Percentiles rank a stretch among this genome's conserved stretches.
phyloP scores from a whole-genome alignment of 2,888 invertebrate species.

The Drosophila borealis region DNA sequence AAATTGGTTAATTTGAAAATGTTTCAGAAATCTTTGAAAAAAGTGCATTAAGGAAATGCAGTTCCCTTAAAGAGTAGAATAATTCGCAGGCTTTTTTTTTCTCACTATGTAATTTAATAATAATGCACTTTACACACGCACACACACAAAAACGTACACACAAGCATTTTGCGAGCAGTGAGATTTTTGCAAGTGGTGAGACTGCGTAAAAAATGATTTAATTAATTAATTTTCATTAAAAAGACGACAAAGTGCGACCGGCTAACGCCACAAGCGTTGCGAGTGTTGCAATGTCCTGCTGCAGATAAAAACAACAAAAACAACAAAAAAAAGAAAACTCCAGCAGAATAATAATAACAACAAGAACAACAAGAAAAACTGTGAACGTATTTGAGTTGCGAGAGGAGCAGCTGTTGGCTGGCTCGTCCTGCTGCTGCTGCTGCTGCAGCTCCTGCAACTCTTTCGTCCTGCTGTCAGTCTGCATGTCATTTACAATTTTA shows the following conservation, averaged over 20 bases:
- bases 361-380: slow-evolving; percentile 1
- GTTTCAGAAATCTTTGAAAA: too few relatives aligned
- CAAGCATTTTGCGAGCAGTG: neutral
- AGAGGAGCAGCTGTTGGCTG: slow-evolving; percentile 47
- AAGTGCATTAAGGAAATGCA: neutral
- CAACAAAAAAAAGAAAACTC: neutral
- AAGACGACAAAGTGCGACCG: slow-evolving; percentile 61
- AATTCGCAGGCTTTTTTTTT: neutral
- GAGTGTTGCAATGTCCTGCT: slow-evolving; percentile 30
- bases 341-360: slow-evolving; percentile 12
- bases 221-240: slow-evolving; percentile 78
- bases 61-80: neutral
- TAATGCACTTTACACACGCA: slow-evolving; percentile 42
- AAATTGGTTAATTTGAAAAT: too few relatives aligned
- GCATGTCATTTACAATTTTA: slow-evolving; percentile 79
- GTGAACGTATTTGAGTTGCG: slow-evolving; percentile 34
- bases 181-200: slow-evolving; percentile 47
- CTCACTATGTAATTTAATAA: slow-evolving; percentile 37
- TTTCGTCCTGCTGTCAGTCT: slow-evolving; percentile 53
- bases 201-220: slow-evolving; percentile 70
- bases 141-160: slow-evolving; percentile 1
- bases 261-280: slow-evolving; percentile 33
- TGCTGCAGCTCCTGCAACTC: slow-evolving; percentile 20
- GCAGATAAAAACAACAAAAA: slow-evolving; percentile 8
- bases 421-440: slow-evolving; percentile 7